These are phyloP conservation scores for Linnaemya tessellans DNA, from an alignment of 2,888 invertebrate genomes.

Conservation along the genomic window DNA sequence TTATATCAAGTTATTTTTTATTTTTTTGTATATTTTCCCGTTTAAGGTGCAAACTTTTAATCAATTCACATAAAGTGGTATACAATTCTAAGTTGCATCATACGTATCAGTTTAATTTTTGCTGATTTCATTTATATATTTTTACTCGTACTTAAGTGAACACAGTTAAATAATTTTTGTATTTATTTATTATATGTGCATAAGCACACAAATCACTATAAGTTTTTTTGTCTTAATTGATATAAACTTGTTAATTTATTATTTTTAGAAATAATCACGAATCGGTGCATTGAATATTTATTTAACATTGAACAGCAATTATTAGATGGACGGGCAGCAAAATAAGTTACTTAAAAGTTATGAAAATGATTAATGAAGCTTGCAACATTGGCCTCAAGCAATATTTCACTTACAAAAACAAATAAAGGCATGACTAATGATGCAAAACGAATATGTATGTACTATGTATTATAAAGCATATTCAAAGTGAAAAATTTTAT, in stretches of 20 bases:
- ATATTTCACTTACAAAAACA: background rate
- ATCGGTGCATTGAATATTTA: conserved; percentile 59
- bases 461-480: conserved; percentile 39
- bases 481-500: background rate
- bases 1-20: conserved; percentile 1
- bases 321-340: background rate
- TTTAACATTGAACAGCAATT: conserved; percentile 66
- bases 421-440: background rate
- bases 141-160: background rate
- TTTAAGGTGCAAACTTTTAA: conserved; percentile 21
- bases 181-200: background rate
- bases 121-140: conserved; percentile 49
- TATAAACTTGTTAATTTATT: conserved; percentile 58
- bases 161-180: background rate
- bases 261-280: conserved; percentile 40
- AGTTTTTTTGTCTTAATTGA: conserved; percentile 28
- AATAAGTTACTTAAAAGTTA: conserved; percentile 4
- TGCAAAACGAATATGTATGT: background rate
- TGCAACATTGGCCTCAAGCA: conserved; percentile 38
- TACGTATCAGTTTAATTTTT: conserved; percentile 8
- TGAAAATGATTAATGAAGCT: conserved; percentile 13
- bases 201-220: background rate
- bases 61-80: background rate
- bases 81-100: conserved; percentile 41
- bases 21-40: background rate